Percentiles rank a stretch among this genome's conserved stretches.
phyloP scores from a whole-genome alignment of 2,888 invertebrate species.

The Aphodius granarius region DNA sequence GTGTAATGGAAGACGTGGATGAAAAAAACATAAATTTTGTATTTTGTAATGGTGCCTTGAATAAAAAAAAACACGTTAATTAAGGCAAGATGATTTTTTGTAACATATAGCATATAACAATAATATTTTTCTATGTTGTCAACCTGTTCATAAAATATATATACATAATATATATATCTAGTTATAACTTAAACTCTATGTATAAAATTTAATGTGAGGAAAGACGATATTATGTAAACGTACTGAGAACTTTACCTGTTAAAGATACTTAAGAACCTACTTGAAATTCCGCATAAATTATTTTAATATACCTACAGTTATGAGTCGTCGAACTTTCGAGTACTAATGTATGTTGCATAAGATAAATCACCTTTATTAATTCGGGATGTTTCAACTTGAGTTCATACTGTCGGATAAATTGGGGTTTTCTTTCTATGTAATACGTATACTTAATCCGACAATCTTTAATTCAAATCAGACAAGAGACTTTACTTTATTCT shows the following conservation, averaged over 20 bases:
- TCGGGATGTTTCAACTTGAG: neutral
- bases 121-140: conserved; percentile 71
- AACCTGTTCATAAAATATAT: conserved; percentile 51
- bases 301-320: neutral
- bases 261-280: neutral
- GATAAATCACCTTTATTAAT: neutral
- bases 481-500: conserved; percentile 28
- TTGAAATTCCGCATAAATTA: neutral
- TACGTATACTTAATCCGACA: conserved; percentile 35
- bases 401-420: neutral
- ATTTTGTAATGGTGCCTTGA: conserved; percentile 58
- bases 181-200: conserved; percentile 40
- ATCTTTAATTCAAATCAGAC: conserved; percentile 33
- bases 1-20: conserved; percentile 11
- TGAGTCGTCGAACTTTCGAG: neutral
- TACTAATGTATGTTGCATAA: neutral
- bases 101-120: conserved; percentile 64
- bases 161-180: conserved; percentile 22
- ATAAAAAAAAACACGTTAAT: conserved; percentile 53
- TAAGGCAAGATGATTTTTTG: conserved; percentile 70
- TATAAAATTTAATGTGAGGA: conserved; percentile 48
- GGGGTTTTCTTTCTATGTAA: conserved; percentile 18
- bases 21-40: conserved; percentile 35
- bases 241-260: neutral
- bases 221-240: conserved; percentile 4